Conservation (phyloP, 2,113 vertebrate genomes). For the Polyodon spathula region DNA sequence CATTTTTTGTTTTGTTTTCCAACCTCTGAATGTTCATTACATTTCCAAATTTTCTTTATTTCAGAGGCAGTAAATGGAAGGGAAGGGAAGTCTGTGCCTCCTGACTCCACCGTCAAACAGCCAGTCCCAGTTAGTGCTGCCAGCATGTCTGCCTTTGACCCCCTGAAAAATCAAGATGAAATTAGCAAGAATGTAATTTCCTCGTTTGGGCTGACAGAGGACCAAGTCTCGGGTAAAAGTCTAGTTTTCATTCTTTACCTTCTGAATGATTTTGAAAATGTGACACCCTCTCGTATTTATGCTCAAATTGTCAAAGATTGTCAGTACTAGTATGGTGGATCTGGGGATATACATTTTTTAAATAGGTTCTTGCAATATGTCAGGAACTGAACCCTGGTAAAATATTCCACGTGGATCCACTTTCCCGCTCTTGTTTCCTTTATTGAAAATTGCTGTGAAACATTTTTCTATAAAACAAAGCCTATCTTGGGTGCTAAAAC, state of each 20-base stretch:
- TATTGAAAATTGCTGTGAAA: not conserved
- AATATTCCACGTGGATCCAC: not conserved
- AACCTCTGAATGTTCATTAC: not conserved
- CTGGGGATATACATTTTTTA: not conserved
- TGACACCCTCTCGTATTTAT: not conserved
- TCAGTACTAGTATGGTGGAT: not conserved
- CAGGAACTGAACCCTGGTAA: too few species aligned
- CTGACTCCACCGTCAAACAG: slow-evolving; percentile 73
- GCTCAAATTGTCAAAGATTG: too few species aligned
- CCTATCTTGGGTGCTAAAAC: not conserved
- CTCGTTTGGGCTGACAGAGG: slow-evolving; percentile 86
- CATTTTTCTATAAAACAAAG: not conserved
- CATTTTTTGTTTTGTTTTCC: too few species aligned
- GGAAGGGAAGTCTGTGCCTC: slow-evolving; percentile 70
- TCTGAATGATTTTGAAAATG: too few species aligned
- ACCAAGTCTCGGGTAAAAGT: slow-evolving; percentile 78
- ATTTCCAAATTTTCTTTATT: slow-evolving; percentile 22
- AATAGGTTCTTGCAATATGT: not conserved
- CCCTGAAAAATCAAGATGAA: slow-evolving; percentile 94
- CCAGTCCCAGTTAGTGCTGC: slow-evolving; percentile 88
- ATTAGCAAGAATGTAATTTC: slow-evolving; percentile 97
- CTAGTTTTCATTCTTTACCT: not conserved
- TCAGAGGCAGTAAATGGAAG: slow-evolving; percentile 69
- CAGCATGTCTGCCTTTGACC: slow-evolving; percentile 97
- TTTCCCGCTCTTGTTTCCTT: not conserved